These are phyloP conservation scores for Mamestra configurata DNA, from an alignment of 1,140 invertebrate species.

Conservation along the genomic window DNA sequence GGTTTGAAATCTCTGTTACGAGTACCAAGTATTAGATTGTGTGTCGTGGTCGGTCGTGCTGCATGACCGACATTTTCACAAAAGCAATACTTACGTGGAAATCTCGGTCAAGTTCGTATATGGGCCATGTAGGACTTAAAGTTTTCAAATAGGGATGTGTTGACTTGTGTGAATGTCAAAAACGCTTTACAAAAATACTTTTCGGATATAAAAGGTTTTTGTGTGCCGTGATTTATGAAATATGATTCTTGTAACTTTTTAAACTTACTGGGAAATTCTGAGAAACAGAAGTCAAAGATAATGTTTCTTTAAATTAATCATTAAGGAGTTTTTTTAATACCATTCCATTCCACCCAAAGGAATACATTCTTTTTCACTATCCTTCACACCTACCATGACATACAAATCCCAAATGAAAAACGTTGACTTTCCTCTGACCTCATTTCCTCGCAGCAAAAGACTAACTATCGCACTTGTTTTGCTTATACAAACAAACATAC, in stretches of 20 bases:
- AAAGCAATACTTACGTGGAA: slow-evolving; percentile 26
- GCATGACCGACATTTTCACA: slow-evolving; percentile 37
- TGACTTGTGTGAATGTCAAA: background rate
- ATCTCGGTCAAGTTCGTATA: slow-evolving; percentile 29
- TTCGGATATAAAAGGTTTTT: too few relatives aligned
- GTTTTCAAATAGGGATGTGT: background rate
- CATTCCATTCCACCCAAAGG: too few relatives aligned
- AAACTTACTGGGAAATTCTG: too few relatives aligned
- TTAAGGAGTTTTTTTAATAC: too few relatives aligned
- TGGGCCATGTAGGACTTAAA: slow-evolving; percentile 18
- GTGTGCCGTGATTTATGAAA: too few relatives aligned
- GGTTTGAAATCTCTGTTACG: background rate
- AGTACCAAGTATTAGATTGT: background rate
- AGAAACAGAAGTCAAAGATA: too few relatives aligned
- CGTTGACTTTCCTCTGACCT: slow-evolving; percentile 7
- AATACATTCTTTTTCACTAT: too few relatives aligned
- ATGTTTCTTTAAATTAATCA: too few relatives aligned
- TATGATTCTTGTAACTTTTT: too few relatives aligned
- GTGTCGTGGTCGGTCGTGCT: background rate
- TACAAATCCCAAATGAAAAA: background rate
- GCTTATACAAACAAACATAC: slow-evolving; percentile 30
- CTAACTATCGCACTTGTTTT: slow-evolving; percentile 27
- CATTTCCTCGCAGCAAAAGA: slow-evolving; percentile 1
- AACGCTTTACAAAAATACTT: background rate
- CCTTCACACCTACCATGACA: too few relatives aligned